Base-by-base conservation (phyloP, 1,140 invertebrate species). In the Helicoverpa zea region DNA sequence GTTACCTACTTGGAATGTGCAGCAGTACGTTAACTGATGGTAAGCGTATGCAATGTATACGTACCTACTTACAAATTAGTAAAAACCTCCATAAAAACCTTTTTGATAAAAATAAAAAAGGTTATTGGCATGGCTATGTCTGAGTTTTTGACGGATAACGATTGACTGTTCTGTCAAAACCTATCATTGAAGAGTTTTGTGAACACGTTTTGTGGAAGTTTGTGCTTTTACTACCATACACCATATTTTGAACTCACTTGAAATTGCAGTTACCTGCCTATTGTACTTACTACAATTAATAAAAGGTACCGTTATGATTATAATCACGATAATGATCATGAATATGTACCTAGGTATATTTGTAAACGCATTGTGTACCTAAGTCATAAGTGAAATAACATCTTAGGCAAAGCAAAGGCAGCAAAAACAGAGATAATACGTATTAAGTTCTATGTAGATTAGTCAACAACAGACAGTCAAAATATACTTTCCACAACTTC, bases 401-500 rank as follows among this genome's bases (percentile, higher is more conserved):
- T 43, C 35, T 43, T 43, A 43, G 35, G 5, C 35, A 9, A 43
- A 43, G 35, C 7, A 35, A 5, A 35, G 7, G 7, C 3, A 23
- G 23, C 23, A 23, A 23, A 2, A 5, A 35, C 35, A 43, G 35
- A 7, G 35, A 7, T 3, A 43, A 43, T 43, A 43, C 35, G 23
- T 23, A 23, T 23, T 23, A 23, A 16, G 10, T 18, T 18, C 18
- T 23, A 58, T 58, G 10, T 18, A 18, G 7, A 2, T 58, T 58
- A 16, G 56, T 58, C 9, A 64, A n/a, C 47, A n/a, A 66, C 11
- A 49, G 58, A 14, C 9, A 9, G 12, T 23, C 16, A 12, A 74
- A 66, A 66, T 49, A 59, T 51, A 91, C 90, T 92, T 90, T 91
- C 90, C 90, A 91, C 87, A 88, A 82, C 86, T 76, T 83, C 87